Evolutionary conservation across 2,888 invertebrate species (phyloP).

Genomic region (Sialis lutaria): DNA sequence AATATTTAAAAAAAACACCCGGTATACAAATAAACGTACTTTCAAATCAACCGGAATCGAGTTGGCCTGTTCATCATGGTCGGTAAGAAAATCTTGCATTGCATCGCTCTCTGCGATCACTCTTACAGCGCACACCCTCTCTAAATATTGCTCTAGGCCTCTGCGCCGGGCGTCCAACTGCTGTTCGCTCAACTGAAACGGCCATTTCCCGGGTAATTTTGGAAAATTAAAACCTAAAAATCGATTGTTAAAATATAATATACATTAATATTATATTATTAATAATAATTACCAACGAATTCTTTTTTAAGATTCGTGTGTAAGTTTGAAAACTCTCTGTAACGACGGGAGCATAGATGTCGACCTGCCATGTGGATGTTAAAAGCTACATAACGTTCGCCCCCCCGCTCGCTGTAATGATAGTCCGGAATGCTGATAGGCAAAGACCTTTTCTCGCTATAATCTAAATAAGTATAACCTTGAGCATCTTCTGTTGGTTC

Average conservation of each 20-base stretch:
- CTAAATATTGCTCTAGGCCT: conserved; percentile 92
- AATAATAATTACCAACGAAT: conserved; percentile 54
- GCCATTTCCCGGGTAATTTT: conserved; percentile 97
- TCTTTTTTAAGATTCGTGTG: conserved; percentile 82
- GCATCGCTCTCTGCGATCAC: conserved; percentile 96
- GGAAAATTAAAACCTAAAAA: conserved; percentile 76
- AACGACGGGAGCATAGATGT: conserved; percentile 89
- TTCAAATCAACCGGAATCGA: conserved; percentile 49
- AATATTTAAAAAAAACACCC: too few relatives aligned
- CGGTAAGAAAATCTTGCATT: conserved; percentile 93
- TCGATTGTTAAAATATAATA: too few relatives aligned
- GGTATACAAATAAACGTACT: too few relatives aligned
- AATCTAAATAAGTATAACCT: conserved; percentile 72
- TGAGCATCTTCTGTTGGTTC: conserved; percentile 70
- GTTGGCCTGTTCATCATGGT: conserved; percentile 68
- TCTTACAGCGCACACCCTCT: conserved; percentile 93
- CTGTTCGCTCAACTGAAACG: conserved; percentile 91
- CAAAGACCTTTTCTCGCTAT: conserved; percentile 83
- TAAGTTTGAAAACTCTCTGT: conserved; percentile 85
- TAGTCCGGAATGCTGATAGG: conserved; percentile 91
- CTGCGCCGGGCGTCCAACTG: conserved; percentile 88
- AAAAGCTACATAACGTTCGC: conserved; percentile 85
- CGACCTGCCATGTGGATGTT: conserved; percentile 99
- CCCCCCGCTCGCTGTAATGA: conserved; percentile 69
- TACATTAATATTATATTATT: too few relatives aligned